Base-by-base conservation (phyloP, 2,113 vertebrate genomes). In the Epinephelus moara region DNA sequence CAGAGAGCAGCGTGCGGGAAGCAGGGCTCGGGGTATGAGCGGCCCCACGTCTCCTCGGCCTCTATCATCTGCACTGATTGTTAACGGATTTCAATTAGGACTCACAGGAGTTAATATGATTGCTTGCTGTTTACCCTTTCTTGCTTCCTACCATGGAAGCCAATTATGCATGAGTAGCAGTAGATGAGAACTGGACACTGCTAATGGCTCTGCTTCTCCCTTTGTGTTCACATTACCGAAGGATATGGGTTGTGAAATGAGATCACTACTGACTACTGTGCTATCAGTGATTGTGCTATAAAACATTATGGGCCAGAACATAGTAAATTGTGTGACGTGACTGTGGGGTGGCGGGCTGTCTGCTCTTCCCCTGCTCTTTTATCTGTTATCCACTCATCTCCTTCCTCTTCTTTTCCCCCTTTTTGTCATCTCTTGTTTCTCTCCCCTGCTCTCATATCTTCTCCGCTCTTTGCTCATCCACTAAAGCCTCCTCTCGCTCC, bases 241-340 rank as follows among this genome's bases (percentile, higher is more conserved):
- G 94, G 94, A 94, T 95, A 94, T 95, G 94, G 91, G 84, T 94
- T 95, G 94, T 95, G 94, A 95, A 95, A 95, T 95, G 89, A 95
- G 93, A 94, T 94, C 90, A 93, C 92, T 85, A 91, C 91, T 92
- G 91, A 94, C 90, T 93, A 91, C 91, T 93, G 91, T 90, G 91
- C 92, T 86, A 90, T 92, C 90, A 88, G 85, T 75, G 88, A 91
- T 91, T 85, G 85, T 84, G 91, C 92, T 84, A 92, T 94, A 94
- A 95, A 95, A 94, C 93, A 94, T 94, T 91, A 94, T 93, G 91
- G 90, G 74, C 85, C 91, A 91, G 92, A 93, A 94, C 93, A 88
- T 80, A 82, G 89, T 93, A 87, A 92, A 93, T 88, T 92, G 92
- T 82, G 78, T 87, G 92, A 91, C 75, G 87, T 88, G 91, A 89